phyloP scores from a whole-genome alignment of 2,797 vertebrate species.

The Malacoctenus gilli region DNA sequence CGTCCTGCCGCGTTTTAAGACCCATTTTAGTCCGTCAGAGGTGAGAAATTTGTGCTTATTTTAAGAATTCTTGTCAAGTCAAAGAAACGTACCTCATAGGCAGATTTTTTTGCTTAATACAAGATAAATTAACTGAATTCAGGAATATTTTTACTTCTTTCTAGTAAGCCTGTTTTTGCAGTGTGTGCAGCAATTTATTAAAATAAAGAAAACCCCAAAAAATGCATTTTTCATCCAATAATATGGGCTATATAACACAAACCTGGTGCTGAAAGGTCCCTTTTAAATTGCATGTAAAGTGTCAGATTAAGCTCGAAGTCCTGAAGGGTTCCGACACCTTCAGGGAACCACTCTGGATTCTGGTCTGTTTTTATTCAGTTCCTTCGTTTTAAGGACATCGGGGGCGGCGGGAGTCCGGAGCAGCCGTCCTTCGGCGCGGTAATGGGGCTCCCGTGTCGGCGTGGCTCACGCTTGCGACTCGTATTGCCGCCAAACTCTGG shows the following conservation, averaged over 20 bases:
- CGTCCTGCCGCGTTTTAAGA: too few relatives aligned
- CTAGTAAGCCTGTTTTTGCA: background rate
- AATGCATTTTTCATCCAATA: background rate
- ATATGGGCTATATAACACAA: background rate
- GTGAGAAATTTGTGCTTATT: too few relatives aligned
- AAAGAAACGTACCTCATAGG: too few relatives aligned
- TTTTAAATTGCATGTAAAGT: conserved; percentile 6
- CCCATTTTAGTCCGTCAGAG: too few relatives aligned
- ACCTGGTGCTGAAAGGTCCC: background rate
- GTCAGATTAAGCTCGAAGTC: conserved; percentile 13
- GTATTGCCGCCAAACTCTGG: conserved; percentile 34
- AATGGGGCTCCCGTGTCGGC: conserved; percentile 59
- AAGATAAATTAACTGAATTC: too few relatives aligned
- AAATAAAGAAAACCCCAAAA: too few relatives aligned
- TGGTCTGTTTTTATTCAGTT: conserved; percentile 37
- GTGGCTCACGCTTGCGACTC: conserved; percentile 51
- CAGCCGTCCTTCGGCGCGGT: conserved; percentile 49
- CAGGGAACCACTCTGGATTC: conserved; percentile 50
- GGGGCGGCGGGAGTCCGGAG: conserved; percentile 44
- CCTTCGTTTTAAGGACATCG: conserved; percentile 50
- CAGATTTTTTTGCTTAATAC: too few relatives aligned
- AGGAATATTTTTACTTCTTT: too few relatives aligned
- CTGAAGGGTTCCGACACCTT: conserved; percentile 30
- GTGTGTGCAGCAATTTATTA: background rate
- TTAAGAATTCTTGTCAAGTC: too few relatives aligned